A percentile compares a stretch with the other conserved stretches of the same genome.
These are phyloP conservation scores for Remorina albescens DNA, from an alignment of 2,797 vertebrate genomes.

Conservation along the genomic window DNA sequence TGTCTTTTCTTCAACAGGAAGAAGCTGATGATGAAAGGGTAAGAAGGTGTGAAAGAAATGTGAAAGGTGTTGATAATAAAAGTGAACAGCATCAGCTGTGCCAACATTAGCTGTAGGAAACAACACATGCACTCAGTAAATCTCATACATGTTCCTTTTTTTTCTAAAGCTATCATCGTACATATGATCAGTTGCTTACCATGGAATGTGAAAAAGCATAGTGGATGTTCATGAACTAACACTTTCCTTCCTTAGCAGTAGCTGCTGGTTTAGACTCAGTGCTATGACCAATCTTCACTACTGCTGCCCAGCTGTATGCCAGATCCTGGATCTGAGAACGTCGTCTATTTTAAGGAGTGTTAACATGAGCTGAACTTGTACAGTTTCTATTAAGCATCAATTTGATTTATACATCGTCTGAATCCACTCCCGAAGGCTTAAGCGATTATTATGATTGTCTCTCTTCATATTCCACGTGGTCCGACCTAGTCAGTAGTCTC, in stretches of 20 bases:
- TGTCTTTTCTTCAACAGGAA: conserved; percentile 54
- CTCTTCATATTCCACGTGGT: too few species aligned
- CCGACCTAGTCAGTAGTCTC: background rate
- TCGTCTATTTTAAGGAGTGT: background rate
- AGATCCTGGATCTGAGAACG: background rate
- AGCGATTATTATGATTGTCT: too few species aligned
- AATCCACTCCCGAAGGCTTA: too few species aligned
- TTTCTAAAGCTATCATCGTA: background rate
- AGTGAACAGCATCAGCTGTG: background rate
- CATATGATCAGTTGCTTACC: background rate
- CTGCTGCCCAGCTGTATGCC: conserved; percentile 6
- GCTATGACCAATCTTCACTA: background rate
- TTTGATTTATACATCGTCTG: background rate
- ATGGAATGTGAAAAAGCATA: conserved; percentile 1
- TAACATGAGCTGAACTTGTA: conserved; percentile 16
- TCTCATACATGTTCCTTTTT: background rate
- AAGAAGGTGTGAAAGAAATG: conserved; percentile 52
- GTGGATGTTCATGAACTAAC: conserved; percentile 10
- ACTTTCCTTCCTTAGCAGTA: conserved; percentile 11
- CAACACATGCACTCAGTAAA: background rate
- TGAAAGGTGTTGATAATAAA: conserved; percentile 8
- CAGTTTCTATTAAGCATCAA: background rate
- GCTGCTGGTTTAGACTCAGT: conserved; percentile 15
- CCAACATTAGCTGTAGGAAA: background rate
- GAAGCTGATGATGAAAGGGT: conserved; percentile 72